Base-by-base conservation (phyloP, 2,888 invertebrate species). In the Isoperla grammatica region DNA sequence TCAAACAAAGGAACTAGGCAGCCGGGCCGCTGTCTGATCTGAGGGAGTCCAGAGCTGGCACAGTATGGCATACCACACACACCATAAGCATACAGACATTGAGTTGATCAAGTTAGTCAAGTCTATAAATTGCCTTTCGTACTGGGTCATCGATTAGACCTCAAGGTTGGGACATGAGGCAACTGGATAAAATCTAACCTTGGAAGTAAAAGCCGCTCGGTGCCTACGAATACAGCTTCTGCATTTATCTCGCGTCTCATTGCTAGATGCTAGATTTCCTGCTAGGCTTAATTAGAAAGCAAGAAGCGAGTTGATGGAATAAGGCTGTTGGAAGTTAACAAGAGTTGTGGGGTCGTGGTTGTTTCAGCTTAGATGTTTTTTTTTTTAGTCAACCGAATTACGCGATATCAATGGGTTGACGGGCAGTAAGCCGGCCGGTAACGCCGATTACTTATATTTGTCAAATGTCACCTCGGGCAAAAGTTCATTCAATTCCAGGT, bases 81-180 rank as follows among this genome's bases (percentile, higher is more conserved):
- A 29, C n/a, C n/a, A n/a, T n/a, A n/a, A n/a, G n/a, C 29, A 29
- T 29, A 29, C 29, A 6, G 29, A 8, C n/a, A 29, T 29, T 29
- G 29, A 29, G 29, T 29, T 29, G 12, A 37, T 54, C 54, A 39
- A 15, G 54, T 56, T 40, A n/a, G 29, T 40, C 56, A 43, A 6
- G 48, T 50, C 57, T 42, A 58, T 58, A 58, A 59, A 59, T 59
- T 59, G 54, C 59, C 59, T 59, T 59, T 59, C 53, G 43, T 42
- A 59, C 35, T 59, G 59, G 59, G 59, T 59, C 59, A 59, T 59
- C 53, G 59, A 53, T 59, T 59, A 59, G 53, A 5, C 59, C 53
- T 35, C 59, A 59, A 59, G 59, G 59, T 59, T 53, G 37, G 37
- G 39, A 29, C 53, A 53, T 53, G 59, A 50, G 50, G 40, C 58